These are phyloP conservation scores for Busseola fusca DNA, from an alignment of 2,888 invertebrate genomes.

Conservation along the genomic window DNA sequence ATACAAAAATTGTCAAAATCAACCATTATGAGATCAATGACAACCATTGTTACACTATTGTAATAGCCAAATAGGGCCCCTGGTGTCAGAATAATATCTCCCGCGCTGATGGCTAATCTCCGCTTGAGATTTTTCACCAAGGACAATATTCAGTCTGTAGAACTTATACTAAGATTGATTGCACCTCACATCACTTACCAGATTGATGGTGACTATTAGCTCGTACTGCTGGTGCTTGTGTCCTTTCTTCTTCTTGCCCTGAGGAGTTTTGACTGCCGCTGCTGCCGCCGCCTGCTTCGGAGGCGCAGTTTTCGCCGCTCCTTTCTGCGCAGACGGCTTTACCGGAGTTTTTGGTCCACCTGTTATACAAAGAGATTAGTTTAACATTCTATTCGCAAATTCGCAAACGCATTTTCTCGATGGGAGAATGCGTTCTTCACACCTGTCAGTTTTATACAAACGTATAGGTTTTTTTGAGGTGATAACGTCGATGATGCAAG, in stretches of 20 bases:
- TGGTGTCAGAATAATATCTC: not conserved
- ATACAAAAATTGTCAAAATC: too few species aligned
- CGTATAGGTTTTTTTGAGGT: too few species aligned
- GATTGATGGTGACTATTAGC: slow-evolving; percentile 94
- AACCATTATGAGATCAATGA: too few species aligned
- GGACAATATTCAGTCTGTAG: not conserved
- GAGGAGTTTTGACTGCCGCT: slow-evolving; percentile 89
- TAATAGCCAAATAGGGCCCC: too few species aligned
- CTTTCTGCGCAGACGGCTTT: slow-evolving; percentile 93
- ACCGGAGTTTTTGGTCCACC: slow-evolving; percentile 91
- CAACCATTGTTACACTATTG: too few species aligned
- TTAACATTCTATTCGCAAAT: not conserved
- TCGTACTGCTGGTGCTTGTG: slow-evolving; percentile 95
- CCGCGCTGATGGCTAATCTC: not conserved
- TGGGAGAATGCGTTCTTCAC: too few species aligned
- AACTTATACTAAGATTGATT: not conserved
- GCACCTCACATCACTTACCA: slow-evolving; percentile 89
- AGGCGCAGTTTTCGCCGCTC: slow-evolving; percentile 91
- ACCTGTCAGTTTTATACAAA: too few species aligned
- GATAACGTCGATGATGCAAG: too few species aligned
- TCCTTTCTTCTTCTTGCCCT: slow-evolving; percentile 93
- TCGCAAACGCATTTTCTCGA: too few species aligned
- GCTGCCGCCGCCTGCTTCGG: slow-evolving; percentile 90
- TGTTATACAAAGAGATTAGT: slow-evolving; percentile 34
- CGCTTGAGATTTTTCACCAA: not conserved